Percentiles rank a stretch among this genome's conserved stretches.
These are phyloP conservation scores for Nerophis lumbriciformis DNA, from an alignment of 2,113 vertebrate species.

Conservation along the genomic window DNA sequence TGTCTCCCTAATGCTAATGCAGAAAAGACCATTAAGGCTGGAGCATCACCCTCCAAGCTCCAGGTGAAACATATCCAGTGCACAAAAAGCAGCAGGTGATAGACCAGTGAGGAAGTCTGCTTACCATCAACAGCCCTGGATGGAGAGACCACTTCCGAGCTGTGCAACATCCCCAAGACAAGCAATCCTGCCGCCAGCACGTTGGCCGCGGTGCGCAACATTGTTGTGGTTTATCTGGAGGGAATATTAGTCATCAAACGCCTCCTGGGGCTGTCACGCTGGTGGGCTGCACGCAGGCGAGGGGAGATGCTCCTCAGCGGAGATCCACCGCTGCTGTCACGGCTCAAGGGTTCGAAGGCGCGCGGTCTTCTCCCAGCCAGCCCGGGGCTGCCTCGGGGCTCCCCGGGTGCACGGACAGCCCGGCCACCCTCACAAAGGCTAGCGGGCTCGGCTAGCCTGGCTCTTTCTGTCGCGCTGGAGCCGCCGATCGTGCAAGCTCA, in stretches of 20 bases:
- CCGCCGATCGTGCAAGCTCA: constrained; percentile 32
- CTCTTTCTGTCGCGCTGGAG: constrained; percentile 48
- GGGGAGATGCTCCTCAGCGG: constrained; percentile 46
- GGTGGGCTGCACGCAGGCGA: constrained; percentile 52
- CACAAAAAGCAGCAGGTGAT: constrained; percentile 1
- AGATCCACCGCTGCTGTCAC: constrained; percentile 45
- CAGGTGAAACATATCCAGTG: constrained; percentile 32
- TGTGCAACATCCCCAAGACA: constrained; percentile 70
- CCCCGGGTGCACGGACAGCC: constrained; percentile 60
- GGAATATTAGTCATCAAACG: constrained; percentile 58
- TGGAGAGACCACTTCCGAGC: constrained; percentile 65
- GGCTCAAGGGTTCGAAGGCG: constrained; percentile 20
- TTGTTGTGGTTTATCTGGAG: constrained; percentile 44
- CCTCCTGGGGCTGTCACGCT: constrained; percentile 51
- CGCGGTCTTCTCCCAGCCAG: constrained; percentile 42
- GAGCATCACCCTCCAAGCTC: constrained; percentile 19
- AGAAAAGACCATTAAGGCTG: too few species aligned
- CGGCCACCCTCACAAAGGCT: constrained; percentile 55
- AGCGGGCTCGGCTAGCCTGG: constrained; percentile 56
- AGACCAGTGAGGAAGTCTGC: constrained; percentile 14
- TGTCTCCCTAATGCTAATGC: too few species aligned
- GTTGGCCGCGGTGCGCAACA: constrained; percentile 61
- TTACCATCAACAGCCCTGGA: constrained; percentile 70
- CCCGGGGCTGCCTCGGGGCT: constrained; percentile 51
- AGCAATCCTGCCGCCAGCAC: constrained; percentile 63